Conservation (phyloP, 2,113 vertebrate genomes). For the Vidua chalybeata region DNA sequence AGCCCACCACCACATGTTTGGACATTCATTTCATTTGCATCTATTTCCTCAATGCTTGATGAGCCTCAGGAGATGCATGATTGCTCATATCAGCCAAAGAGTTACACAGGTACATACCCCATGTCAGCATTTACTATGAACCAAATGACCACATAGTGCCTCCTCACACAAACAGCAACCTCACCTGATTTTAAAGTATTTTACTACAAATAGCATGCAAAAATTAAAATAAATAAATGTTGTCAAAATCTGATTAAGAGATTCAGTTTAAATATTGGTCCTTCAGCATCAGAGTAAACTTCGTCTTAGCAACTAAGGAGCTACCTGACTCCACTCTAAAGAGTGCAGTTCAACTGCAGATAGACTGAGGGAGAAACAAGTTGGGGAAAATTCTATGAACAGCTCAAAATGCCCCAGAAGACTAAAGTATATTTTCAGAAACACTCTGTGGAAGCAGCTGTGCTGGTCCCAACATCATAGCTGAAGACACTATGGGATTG, state of each 20-base stretch:
- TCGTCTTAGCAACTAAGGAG: background rate
- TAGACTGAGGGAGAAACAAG: background rate
- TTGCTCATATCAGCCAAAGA: background rate
- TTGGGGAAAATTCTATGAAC: background rate
- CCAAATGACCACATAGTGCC: background rate
- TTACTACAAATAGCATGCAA: background rate
- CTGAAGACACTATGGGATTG: background rate
- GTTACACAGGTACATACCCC: rapidly evolving
- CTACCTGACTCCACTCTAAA: background rate
- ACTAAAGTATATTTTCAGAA: background rate
- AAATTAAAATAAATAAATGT: background rate
- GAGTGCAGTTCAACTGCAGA: background rate
- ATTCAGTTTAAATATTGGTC: background rate
- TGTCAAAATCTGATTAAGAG: background rate
- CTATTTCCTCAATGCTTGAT: background rate
- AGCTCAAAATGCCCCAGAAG: background rate
- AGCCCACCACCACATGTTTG: background rate
- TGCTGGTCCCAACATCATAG: background rate
- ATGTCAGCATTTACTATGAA: background rate
- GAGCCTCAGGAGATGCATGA: background rate
- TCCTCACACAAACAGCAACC: background rate
- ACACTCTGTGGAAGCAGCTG: background rate
- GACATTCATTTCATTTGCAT: background rate
- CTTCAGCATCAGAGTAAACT: background rate
- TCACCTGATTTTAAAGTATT: background rate